phyloP scores from a whole-genome alignment of 2,888 invertebrate genomes.

The Notodonta dromedarius region DNA sequence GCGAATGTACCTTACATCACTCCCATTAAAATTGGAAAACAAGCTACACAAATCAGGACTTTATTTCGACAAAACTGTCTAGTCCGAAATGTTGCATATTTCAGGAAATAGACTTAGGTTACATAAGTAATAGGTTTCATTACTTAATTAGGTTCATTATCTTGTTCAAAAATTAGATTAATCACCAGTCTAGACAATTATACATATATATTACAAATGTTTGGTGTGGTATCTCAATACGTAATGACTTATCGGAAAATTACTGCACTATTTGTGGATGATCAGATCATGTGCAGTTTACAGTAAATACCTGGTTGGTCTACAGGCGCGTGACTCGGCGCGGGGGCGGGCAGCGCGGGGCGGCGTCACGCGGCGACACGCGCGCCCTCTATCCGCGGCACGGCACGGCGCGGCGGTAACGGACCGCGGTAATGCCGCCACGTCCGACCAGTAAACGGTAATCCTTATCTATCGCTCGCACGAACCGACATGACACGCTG shows the following conservation, averaged over 20 bases:
- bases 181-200: too few relatives aligned
- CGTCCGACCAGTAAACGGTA: not conserved
- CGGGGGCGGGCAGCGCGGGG: not conserved
- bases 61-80: too few relatives aligned
- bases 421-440: constrained; percentile 4
- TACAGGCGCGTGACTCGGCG: not conserved
- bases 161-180: too few relatives aligned
- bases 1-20: too few relatives aligned
- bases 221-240: too few relatives aligned
- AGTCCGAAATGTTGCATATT: too few relatives aligned
- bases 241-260: not conserved
- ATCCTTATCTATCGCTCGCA: not conserved
- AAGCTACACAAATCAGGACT: too few relatives aligned
- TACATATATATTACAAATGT: too few relatives aligned
- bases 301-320: not conserved
- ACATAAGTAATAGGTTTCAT: too few relatives aligned
- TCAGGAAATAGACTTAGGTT: too few relatives aligned
- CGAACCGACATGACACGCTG: not conserved
- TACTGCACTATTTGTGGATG: not conserved
- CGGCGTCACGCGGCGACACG: constrained; percentile 2
- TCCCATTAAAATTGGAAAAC: too few relatives aligned
- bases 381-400: not conserved
- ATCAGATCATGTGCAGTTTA: not conserved
- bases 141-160: too few relatives aligned
- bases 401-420: not conserved